Conservation (phyloP, 2,113 vertebrate species). For the Myiagra hebetior region DNA sequence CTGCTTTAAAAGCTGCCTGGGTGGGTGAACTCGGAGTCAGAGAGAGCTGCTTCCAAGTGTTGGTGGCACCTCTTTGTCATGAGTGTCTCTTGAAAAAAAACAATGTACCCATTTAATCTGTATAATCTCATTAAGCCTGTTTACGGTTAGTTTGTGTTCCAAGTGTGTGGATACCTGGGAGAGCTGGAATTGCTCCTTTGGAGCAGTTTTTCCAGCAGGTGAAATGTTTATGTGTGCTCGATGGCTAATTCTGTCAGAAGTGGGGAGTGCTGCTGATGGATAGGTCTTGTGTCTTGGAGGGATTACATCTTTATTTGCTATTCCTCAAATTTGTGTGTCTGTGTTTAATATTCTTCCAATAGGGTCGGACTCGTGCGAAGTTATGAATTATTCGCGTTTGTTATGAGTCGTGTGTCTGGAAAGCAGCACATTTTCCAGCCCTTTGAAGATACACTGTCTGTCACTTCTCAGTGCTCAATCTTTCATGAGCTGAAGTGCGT, state of each 20-base stretch:
- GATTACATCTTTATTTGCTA: neutral
- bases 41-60: neutral
- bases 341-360: neutral
- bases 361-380: neutral
- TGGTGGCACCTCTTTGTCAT: neutral
- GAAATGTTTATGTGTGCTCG: neutral
- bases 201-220: neutral
- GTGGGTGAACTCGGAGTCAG: neutral
- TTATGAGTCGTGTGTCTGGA: neutral
- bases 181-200: slow-evolving; percentile 2
- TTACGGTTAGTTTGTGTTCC: neutral
- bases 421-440: slow-evolving; percentile 13
- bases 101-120: neutral
- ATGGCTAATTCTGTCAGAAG: neutral
- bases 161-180: neutral
- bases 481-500: neutral
- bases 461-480: neutral
- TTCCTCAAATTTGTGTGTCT: neutral
- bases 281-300: neutral
- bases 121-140: slow-evolving; percentile 2
- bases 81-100: neutral
- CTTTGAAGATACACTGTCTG: slow-evolving; percentile 32
- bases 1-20: neutral
- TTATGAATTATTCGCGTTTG: slow-evolving; percentile 25
- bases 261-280: neutral